Conservation (phyloP, 2,888 invertebrate genomes). For the Graphium colonna region DNA sequence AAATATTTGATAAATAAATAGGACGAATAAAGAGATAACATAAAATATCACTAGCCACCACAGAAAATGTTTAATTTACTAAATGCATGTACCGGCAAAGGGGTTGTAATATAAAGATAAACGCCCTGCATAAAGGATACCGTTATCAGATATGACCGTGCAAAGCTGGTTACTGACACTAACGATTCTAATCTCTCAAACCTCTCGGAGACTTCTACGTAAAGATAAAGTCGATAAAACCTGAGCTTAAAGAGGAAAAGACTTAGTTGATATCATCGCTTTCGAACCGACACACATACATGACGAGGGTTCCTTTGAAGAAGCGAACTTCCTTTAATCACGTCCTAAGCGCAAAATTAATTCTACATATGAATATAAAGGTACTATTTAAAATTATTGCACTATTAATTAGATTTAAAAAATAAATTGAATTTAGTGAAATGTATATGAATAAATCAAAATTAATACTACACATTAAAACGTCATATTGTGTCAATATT, state of each 20-base stretch:
- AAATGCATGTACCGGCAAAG: not conserved
- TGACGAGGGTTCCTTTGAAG: not conserved
- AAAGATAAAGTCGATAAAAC: constrained; percentile 17
- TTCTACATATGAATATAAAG: too few relatives aligned
- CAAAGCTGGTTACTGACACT: constrained; percentile 22
- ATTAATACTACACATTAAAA: too few relatives aligned
- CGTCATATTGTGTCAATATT: too few relatives aligned
- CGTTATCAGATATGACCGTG: constrained; percentile 18
- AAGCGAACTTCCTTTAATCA: too few relatives aligned
- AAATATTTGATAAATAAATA: too few relatives aligned
- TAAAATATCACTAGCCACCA: too few relatives aligned
- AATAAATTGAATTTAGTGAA: too few relatives aligned
- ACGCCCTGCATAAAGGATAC: constrained; percentile 6
- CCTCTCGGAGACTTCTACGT: constrained; percentile 6
- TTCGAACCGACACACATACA: not conserved
- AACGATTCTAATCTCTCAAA: constrained; percentile 17
- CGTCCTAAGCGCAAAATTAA: too few relatives aligned
- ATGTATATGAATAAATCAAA: too few relatives aligned
- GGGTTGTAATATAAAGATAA: not conserved
- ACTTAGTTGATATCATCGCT: constrained; percentile 10
- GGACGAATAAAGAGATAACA: too few relatives aligned
- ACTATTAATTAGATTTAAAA: too few relatives aligned
- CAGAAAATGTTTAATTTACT: not conserved
- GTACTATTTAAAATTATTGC: too few relatives aligned
- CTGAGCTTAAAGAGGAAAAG: constrained; percentile 10